Conservation (phyloP, 2,797 vertebrate species). For the Rhinophrynus dorsalis region DNA sequence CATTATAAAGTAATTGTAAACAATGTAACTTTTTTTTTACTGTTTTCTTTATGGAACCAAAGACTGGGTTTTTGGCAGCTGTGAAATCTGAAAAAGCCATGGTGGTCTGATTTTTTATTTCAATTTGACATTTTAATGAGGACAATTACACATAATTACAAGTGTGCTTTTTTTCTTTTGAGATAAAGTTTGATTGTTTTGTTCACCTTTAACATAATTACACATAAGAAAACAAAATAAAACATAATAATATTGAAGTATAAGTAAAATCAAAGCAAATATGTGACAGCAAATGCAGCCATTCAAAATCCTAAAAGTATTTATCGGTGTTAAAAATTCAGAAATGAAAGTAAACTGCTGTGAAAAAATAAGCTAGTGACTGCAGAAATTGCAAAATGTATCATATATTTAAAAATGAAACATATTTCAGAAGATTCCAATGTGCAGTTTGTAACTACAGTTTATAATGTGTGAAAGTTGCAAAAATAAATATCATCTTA, state of each 20-base stretch:
- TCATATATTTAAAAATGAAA: no score
- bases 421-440: no score
- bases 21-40: slow-evolving; percentile 61
- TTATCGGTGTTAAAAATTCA: neutral
- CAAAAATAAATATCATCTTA: no score
- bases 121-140: slow-evolving; percentile 55
- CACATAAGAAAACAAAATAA: neutral
- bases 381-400: no score
- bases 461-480: no score
- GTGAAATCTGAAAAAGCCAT: slow-evolving; percentile 49
- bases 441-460: no score
- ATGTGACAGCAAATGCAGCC: no score
- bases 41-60: slow-evolving; percentile 56
- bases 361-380: neutral
- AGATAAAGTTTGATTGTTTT: slow-evolving; percentile 36
- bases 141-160: slow-evolving; percentile 52
- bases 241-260: no score
- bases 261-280: no score
- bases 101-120: slow-evolving; percentile 57
- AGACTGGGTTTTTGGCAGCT: slow-evolving; percentile 50
- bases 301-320: neutral
- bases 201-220: slow-evolving; percentile 30
- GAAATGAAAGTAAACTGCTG: neutral
- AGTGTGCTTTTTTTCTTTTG: neutral
- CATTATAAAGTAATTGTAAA: slow-evolving; percentile 68